Evolutionary conservation across 1,140 invertebrate genomes (phyloP).

Genomic region (Oryzaephilus surinamensis): DNA sequence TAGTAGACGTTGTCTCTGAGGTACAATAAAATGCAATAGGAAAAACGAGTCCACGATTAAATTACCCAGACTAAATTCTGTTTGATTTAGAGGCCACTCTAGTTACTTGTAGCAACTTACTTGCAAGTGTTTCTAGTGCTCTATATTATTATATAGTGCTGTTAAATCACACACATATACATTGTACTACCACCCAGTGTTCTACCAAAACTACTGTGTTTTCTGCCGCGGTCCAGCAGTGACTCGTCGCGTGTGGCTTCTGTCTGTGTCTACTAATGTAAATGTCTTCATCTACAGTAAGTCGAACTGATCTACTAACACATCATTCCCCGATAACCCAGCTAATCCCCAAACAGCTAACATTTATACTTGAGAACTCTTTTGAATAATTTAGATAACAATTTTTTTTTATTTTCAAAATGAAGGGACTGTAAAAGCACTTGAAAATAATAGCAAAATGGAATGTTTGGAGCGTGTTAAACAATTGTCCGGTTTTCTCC

Average conservation of each 20-base stretch:
- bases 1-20: too few species aligned
- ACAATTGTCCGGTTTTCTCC: too few species aligned
- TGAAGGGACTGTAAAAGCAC: too few species aligned
- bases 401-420: too few species aligned
- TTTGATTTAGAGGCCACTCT: neutral
- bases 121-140: conserved; percentile 22
- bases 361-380: conserved; percentile 8
- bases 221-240: conserved; percentile 19
- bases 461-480: too few species aligned
- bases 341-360: too few species aligned
- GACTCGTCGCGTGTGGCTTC: conserved; percentile 28
- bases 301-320: conserved; percentile 28
- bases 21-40: too few species aligned
- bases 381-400: neutral
- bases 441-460: too few species aligned
- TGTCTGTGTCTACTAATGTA: conserved; percentile 35
- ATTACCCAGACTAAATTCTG: too few species aligned
- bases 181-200: conserved; percentile 25
- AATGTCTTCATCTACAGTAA: conserved; percentile 34
- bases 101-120: conserved; percentile 7
- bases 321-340: too few species aligned
- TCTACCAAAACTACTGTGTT: conserved; percentile 23
- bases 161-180: conserved; percentile 16
- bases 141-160: too few species aligned
- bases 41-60: too few species aligned